Evolutionary conservation across 2,888 invertebrate genomes (phyloP), one percentile per base, ranked within the genome.

Genomic region (Ennomos quercinarius): DNA sequence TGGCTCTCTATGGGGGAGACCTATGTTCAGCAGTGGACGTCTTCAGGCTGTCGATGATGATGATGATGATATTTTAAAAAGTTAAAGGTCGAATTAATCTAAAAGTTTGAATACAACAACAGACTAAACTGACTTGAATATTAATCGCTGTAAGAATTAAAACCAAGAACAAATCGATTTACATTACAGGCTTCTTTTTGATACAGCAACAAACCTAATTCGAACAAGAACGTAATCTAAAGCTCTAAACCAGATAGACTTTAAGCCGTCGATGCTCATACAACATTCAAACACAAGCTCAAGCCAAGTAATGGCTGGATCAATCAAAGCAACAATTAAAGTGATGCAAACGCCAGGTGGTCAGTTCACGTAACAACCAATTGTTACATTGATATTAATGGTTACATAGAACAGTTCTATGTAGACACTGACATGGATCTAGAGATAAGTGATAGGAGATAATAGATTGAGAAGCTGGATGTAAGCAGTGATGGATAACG

Each of bases 321-420:
- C 85, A 85, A 85, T 86, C 84, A 84, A 78, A 63, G 54, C 67
- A 75, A 79, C 82, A 82, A 83, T 84, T 80, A 84, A 64, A 74
- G 62, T 78, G 78, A 80, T 75, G 77, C 78, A 77, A 81, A 79
- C 80, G 61, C 84, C 87, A 86, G 86, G 85, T 86, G 87, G 85
- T 70, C 81, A 71, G 61, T 74, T 81, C 78, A 81, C 76, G 80
- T 78, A 83, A 83, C 74, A 72, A 71, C 68, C 72, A 71, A 82
- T 81, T 80, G 82, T 82, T 79, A 68, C 64, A 81, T 78, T 78
- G 80, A 83, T 82, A 83, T 80, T 81, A 78, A 69, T 60, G 57
- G 49, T 39, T n/a, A 36, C 34, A 46, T 27, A 53, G 51, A 62
- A 49, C 51, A 45, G 13, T 41, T 61, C 52, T 54, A 41, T 55